Conservation (phyloP, 2,888 invertebrate genomes). For the Amphipoea oculea region DNA sequence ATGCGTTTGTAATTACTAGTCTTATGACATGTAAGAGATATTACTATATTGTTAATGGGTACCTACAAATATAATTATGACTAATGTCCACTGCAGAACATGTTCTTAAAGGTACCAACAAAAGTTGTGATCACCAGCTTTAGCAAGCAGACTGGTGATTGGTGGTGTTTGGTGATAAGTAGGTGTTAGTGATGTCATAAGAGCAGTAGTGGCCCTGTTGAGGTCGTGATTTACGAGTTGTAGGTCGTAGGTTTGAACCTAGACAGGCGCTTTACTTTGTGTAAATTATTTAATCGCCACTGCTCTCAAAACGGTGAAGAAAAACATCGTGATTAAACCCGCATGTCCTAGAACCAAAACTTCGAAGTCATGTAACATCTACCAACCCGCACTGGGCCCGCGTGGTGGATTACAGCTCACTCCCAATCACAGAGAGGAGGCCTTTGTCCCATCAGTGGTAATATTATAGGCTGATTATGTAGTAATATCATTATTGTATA, state of each 20-base stretch:
- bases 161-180: neutral
- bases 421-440: too few species aligned
- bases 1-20: constrained; percentile 20
- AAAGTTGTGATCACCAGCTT: neutral
- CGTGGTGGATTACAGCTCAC: too few species aligned
- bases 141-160: neutral
- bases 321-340: neutral
- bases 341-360: neutral
- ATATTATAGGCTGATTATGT: neutral
- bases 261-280: too few species aligned
- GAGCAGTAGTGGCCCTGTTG: too few species aligned
- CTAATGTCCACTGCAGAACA: too few species aligned
- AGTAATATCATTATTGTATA: neutral
- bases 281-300: neutral
- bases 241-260: too few species aligned
- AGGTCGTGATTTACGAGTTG: too few species aligned
- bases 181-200: too few species aligned
- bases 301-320: neutral
- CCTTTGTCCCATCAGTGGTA: too few species aligned
- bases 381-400: too few species aligned
- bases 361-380: neutral
- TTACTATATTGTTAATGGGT: constrained; percentile 6
- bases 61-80: neutral
- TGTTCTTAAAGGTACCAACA: neutral
- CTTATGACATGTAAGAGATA: constrained; percentile 27